Evolutionary conservation across 2,888 invertebrate species (phyloP).

Genomic region (Trypoxylon attenuatum): DNA sequence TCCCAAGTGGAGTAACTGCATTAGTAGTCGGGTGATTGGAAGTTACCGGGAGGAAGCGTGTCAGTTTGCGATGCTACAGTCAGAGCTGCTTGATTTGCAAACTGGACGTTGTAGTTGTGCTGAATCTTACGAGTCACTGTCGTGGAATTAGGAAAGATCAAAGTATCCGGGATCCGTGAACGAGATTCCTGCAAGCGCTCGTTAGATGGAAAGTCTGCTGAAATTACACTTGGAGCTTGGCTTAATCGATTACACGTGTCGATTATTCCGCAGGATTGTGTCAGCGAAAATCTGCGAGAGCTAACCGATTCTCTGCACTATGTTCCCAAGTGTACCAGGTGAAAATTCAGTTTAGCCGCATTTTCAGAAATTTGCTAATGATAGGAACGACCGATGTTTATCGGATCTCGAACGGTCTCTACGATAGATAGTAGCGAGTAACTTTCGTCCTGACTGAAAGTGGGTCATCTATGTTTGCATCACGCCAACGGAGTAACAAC

Average conservation of each 20-base stretch:
- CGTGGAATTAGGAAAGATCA: too few species aligned
- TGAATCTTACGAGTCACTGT: too few species aligned
- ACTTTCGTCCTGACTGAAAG: not conserved
- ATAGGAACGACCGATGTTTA: not conserved
- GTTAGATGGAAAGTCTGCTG: too few species aligned
- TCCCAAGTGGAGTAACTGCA: too few species aligned
- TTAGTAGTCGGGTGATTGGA: too few species aligned
- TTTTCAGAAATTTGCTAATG: not conserved
- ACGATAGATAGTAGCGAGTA: not conserved
- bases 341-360: not conserved
- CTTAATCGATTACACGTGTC: not conserved
- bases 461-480: not conserved
- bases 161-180: too few species aligned
- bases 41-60: too few species aligned
- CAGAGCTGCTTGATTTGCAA: too few species aligned
- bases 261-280: not conserved
- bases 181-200: too few species aligned
- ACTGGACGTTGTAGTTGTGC: too few species aligned
- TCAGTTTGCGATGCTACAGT: too few species aligned
- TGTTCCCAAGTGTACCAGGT: not conserved
- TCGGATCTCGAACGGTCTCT: not conserved
- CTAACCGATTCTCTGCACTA: not conserved
- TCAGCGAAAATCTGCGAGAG: not conserved
- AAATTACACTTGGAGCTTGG: not conserved
- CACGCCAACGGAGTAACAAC: not conserved